These are phyloP conservation scores for Eupithecia centaureata DNA, from an alignment of 2,888 invertebrate species.

Conservation along the genomic window DNA sequence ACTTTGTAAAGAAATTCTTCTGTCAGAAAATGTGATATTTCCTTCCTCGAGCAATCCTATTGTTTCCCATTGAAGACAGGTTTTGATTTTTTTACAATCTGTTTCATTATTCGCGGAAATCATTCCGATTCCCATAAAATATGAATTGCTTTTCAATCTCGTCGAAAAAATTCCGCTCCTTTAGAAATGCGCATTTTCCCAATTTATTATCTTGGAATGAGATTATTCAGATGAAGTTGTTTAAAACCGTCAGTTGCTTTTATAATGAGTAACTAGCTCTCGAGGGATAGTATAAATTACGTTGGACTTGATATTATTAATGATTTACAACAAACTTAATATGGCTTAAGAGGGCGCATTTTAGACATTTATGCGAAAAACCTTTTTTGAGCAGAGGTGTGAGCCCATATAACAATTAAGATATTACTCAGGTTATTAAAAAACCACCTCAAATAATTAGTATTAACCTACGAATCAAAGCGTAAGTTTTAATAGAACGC, in stretches of 20 bases:
- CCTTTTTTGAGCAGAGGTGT: too few relatives aligned
- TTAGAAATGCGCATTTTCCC: conserved; percentile 24
- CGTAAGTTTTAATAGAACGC: too few relatives aligned
- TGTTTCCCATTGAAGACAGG: conserved; percentile 9
- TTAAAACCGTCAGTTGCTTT: conserved; percentile 48
- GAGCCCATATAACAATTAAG: too few relatives aligned
- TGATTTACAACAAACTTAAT: not conserved
- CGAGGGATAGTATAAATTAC: conserved; percentile 31
- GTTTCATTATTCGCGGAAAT: conserved; percentile 15
- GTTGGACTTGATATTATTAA: not conserved
- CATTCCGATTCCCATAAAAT: conserved; percentile 15
- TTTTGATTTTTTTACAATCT: conserved; percentile 14
- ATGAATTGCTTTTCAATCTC: conserved; percentile 19
- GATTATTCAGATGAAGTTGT: conserved; percentile 40
- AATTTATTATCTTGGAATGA: conserved; percentile 35
- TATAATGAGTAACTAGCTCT: conserved; percentile 54
- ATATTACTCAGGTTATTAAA: too few relatives aligned
- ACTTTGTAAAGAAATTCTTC: not conserved
- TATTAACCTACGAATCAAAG: too few relatives aligned
- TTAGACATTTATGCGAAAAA: too few relatives aligned
- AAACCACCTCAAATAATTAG: too few relatives aligned
- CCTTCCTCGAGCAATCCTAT: not conserved
- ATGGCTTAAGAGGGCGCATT: too few relatives aligned
- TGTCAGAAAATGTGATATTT: conserved; percentile 4
- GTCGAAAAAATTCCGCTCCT: conserved; percentile 11